Percentiles rank a stretch among this genome's conserved stretches.
These are phyloP conservation scores for Thereva nobilitata DNA, from an alignment of 2,888 invertebrate species.

Conservation along the genomic window DNA sequence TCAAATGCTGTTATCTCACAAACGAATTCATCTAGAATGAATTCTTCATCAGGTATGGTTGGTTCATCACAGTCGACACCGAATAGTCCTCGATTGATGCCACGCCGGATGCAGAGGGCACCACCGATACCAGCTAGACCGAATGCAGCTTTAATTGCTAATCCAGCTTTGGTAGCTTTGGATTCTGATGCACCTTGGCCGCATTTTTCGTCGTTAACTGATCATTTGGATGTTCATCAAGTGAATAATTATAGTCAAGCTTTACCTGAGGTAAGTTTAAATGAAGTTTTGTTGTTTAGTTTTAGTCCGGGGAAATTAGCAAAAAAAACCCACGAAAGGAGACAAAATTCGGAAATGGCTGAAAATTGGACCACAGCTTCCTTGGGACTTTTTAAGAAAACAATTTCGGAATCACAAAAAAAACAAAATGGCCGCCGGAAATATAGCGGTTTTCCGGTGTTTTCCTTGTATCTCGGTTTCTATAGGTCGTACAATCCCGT, in stretches of 20 bases:
- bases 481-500: too few relatives aligned
- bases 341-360: too few relatives aligned
- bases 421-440: too few relatives aligned
- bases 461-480: too few relatives aligned
- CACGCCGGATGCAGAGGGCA: slow-evolving; percentile 60
- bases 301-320: too few relatives aligned
- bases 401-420: too few relatives aligned
- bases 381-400: too few relatives aligned
- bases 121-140: slow-evolving; percentile 56
- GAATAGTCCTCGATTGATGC: slow-evolving; percentile 73
- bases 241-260: slow-evolving; percentile 58
- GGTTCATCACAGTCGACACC: slow-evolving; percentile 65
- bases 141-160: slow-evolving; percentile 47
- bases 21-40: slow-evolving; percentile 10
- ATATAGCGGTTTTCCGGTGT: too few relatives aligned
- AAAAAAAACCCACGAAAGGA: too few relatives aligned
- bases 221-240: slow-evolving; percentile 56
- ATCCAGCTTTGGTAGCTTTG: slow-evolving; percentile 50
- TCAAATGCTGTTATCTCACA: neutral
- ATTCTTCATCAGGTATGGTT: neutral
- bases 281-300: neutral
- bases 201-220: slow-evolving; percentile 53
- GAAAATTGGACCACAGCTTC: too few relatives aligned
- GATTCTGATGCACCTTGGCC: slow-evolving; percentile 58
- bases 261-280: slow-evolving; percentile 53